Percentiles rank a stretch among this genome's conserved stretches.
These are phyloP conservation scores for Apostichopus californicus DNA, from an alignment of 35 echinoderm and acorn worm genomes.

Conservation along the genomic window DNA sequence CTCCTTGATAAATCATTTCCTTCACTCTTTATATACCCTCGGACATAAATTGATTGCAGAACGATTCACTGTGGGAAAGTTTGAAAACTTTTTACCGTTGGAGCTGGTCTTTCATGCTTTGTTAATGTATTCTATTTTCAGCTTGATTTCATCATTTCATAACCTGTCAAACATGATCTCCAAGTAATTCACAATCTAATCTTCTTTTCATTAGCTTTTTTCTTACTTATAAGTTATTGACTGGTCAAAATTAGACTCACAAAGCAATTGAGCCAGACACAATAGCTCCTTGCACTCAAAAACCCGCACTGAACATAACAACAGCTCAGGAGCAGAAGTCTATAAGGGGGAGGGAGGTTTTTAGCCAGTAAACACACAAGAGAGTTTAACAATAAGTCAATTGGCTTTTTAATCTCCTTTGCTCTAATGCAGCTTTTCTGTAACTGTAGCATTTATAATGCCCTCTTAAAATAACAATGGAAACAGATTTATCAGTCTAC, in stretches of 20 bases:
- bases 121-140: too few relatives aligned
- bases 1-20: too few relatives aligned
- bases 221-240: not conserved
- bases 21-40: too few relatives aligned
- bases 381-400: not conserved
- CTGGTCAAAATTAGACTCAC: not conserved
- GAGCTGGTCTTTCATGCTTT: too few relatives aligned
- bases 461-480: not conserved
- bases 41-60: too few relatives aligned
- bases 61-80: too few relatives aligned
- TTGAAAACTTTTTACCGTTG: too few relatives aligned
- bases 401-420: not conserved
- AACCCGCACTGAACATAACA: not conserved
- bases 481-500: slow-evolving; percentile 9
- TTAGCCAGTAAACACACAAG: too few relatives aligned
- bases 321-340: not conserved
- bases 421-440: not conserved
- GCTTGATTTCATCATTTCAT: not conserved
- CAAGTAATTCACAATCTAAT: not conserved
- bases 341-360: not conserved
- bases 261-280: not conserved
- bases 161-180: not conserved
- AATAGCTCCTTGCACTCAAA: not conserved
- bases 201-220: not conserved
- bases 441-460: not conserved